Conservation (phyloP, 2,797 vertebrate species). For the Tamandua tetradactyla region DNA sequence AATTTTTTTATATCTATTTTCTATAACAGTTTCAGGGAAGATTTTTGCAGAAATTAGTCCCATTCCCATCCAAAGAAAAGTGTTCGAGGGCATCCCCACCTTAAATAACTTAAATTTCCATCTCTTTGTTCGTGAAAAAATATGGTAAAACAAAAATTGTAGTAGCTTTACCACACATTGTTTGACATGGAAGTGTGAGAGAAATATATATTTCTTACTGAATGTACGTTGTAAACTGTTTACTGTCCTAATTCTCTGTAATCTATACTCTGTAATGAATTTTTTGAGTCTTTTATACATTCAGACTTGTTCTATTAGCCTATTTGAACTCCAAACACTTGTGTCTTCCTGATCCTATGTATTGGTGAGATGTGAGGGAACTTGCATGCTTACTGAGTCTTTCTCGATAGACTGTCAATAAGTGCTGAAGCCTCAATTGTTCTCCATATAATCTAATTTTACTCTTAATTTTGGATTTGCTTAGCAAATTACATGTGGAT, state of each 20-base stretch:
- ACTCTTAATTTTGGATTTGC: neutral
- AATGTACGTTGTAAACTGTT: neutral
- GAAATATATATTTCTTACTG: neutral
- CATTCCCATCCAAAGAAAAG: neutral
- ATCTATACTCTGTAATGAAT: neutral
- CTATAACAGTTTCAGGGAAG: neutral
- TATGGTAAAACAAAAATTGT: neutral
- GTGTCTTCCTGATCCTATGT: neutral
- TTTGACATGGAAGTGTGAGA: neutral
- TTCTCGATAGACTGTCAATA: neutral
- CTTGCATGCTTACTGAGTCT: neutral
- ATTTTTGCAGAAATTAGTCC: conserved; percentile 38
- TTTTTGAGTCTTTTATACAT: neutral
- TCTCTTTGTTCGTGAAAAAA: neutral
- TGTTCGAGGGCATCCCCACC: neutral
- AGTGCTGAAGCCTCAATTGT: neutral
- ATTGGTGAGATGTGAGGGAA: neutral
- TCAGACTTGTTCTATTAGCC: neutral
- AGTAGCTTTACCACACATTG: too few species aligned
- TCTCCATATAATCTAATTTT: neutral
- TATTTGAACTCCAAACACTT: neutral
- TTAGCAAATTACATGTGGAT: neutral
- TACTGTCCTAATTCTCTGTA: neutral
- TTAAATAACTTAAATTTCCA: neutral
- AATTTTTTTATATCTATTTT: conserved; percentile 1